Base-by-base conservation (phyloP, 2,797 vertebrate species). In the Cynopterus sphinx region DNA sequence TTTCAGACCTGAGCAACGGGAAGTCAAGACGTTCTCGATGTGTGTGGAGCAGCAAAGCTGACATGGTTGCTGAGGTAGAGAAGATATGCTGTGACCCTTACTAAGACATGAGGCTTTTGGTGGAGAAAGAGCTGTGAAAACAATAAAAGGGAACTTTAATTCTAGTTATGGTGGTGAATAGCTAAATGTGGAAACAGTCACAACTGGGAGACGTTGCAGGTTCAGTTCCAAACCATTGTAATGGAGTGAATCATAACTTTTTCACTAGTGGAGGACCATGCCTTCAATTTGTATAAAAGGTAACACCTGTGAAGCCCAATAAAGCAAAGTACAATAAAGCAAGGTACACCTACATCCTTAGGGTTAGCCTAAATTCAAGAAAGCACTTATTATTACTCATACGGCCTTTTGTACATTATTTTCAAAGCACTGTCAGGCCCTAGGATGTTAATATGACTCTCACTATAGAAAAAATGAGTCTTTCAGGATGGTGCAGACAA, bases 41-140 rank as follows among this genome's bases (percentile, higher is more conserved):
- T 74, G 9, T 87, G 73, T 81, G 65, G 93, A 87, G 92, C 79
- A 70, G 79, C 73, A 78, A 77, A 90, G 53, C 70, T 85, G 93
- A 95, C 86, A 19, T 57, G 87, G 68, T 9, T 73, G 59, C 68
- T 46, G 82, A 93, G 67, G 77, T 67, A 75, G 67, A 87, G 46
- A 53, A 96, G 77, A 74, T 31, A 49, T n/a, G 33, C 83, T 55
- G 63, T 81, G 92, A 90, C 89, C 84, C 51, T 55, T 65, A 15
- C 75, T 31, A 7, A 75, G 59, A 70, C n/a, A 63, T 1, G 21
- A 55, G n/a, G 28, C 31, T 17, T 57, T 51, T 46, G 65, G 46
- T 21, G 24, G 39, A 59, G 77, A 81, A 95, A 81, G 74, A 53
- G 77, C 24, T 90, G 26, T 83, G 87, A 95, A 87, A 87, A 24